phyloP scores from a whole-genome alignment of 2,113 vertebrate genomes.

The Phrynocephalus versicolor region DNA sequence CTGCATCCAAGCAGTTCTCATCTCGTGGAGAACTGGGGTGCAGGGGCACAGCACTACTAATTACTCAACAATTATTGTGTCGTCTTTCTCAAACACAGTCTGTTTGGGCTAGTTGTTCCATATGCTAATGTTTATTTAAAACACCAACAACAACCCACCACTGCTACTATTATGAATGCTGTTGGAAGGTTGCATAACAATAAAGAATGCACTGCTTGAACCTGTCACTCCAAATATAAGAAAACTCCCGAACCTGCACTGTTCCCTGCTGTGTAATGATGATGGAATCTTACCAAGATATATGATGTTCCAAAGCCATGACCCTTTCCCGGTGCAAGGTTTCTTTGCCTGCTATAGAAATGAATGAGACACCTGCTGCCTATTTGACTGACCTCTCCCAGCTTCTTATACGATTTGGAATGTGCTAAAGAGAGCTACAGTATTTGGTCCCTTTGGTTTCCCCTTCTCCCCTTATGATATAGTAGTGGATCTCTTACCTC shows the following conservation, averaged over 20 bases:
- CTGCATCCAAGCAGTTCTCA: neutral
- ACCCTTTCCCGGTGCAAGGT: neutral
- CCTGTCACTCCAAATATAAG: neutral
- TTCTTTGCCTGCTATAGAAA: neutral
- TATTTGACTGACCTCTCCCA: neutral
- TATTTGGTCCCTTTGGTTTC: neutral
- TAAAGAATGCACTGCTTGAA: neutral
- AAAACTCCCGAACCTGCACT: neutral
- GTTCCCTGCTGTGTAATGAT: neutral
- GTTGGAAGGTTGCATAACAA: too few relatives aligned
- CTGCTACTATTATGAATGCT: too few relatives aligned
- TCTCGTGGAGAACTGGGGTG: too few relatives aligned
- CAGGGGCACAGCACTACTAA: too few relatives aligned
- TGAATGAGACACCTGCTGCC: neutral
- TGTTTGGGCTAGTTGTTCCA: too few relatives aligned
- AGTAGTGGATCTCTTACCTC: constrained; percentile 32
- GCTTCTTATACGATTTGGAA: accelerated
- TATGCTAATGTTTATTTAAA: too few relatives aligned
- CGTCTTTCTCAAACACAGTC: too few relatives aligned
- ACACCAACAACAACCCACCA: too few relatives aligned
- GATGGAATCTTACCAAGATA: neutral
- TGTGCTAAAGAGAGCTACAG: neutral
- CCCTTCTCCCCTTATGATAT: neutral
- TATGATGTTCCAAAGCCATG: neutral
- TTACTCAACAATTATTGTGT: too few relatives aligned